A percentile compares a stretch with the other conserved stretches of the same genome.
Conservation (phyloP, 1,140 invertebrate species). For the Drosophila nikananu region DNA sequence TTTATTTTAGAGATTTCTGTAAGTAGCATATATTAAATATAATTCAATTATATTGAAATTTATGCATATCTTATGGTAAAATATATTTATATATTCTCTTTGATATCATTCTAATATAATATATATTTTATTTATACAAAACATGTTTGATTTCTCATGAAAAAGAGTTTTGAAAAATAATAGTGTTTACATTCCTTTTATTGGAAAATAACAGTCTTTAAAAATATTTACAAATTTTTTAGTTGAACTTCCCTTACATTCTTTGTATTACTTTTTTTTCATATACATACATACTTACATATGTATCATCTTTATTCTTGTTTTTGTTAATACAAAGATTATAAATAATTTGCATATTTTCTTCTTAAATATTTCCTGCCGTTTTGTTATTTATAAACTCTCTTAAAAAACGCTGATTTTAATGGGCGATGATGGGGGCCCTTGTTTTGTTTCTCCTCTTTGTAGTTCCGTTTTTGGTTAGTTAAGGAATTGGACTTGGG, state of each 20-base stretch:
- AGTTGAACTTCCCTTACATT: too few relatives aligned
- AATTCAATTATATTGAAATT: not conserved
- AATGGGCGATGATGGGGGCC: conserved; percentile 39
- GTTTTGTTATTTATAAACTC: conserved; percentile 50
- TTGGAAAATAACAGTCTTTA: too few relatives aligned
- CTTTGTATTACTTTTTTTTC: not conserved
- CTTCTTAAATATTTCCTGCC: conserved; percentile 35
- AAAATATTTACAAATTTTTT: too few relatives aligned
- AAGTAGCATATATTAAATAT: not conserved
- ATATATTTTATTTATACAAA: too few relatives aligned
- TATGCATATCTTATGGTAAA: not conserved
- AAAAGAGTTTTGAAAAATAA: too few relatives aligned
- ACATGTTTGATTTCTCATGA: too few relatives aligned
- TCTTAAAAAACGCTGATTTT: conserved; percentile 54
- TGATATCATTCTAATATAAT: too few relatives aligned
- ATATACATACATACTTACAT: too few relatives aligned
- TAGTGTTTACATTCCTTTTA: too few relatives aligned
- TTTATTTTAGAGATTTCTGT: not conserved
- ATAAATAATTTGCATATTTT: not conserved
- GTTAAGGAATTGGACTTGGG: conserved; percentile 62
- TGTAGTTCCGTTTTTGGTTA: conserved; percentile 69
- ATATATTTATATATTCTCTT: too few relatives aligned
- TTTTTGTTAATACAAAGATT: not conserved
- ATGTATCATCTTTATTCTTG: not conserved
- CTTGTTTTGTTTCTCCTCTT: conserved; percentile 24